Base-by-base conservation (phyloP, 2,888 invertebrate species). In the Eupithecia subumbrata region DNA sequence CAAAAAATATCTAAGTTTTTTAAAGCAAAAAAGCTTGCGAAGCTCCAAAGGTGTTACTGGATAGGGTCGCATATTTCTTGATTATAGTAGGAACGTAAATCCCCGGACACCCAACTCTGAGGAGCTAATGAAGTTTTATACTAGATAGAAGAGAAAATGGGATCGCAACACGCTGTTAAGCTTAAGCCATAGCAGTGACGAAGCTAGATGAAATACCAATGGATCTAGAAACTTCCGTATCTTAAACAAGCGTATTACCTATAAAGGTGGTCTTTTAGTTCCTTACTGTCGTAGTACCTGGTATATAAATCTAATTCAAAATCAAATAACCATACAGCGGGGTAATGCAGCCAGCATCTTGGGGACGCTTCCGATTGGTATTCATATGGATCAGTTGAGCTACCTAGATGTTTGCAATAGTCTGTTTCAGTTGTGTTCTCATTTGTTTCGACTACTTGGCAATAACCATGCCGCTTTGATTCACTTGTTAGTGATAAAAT, bases 101-200 rank as follows among this genome's bases (percentile, higher is more conserved):
- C 73, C 66, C 63, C 8, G 16, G 60, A 52, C 14, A 71, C 40
- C 67, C 45, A 52, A 66, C 69, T 60, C 56, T 64, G 64, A 69
- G 64, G 60, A 71, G 30, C 48, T 76, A 72, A 74, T 78, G 74
- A 76, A 74, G 70, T 69, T 72, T 76, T 74, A 72, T 72, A 56
- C 37, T 30, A n/a, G 63, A 37, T 25, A 63, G 45, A 22, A 67
- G n/a, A 69, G 12, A 69, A 37, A 68, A 63, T 56, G 30, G 43
- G 64, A 70, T 68, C 48, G 25, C 30, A 43, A 48, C 18, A 30
- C 16, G n/a, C 8, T 68, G 30, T 72, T 30, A 63, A 11, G n/a
- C n/a, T 8, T n/a, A 8, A 52, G 8, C 52, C n/a, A 52, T 9
- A 52, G n/a, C n/a, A 52, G 22, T 4, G 22, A n/a, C 22, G 34